Conservation (phyloP, 2,113 vertebrate genomes). For the Gadus chalcogrammus region DNA sequence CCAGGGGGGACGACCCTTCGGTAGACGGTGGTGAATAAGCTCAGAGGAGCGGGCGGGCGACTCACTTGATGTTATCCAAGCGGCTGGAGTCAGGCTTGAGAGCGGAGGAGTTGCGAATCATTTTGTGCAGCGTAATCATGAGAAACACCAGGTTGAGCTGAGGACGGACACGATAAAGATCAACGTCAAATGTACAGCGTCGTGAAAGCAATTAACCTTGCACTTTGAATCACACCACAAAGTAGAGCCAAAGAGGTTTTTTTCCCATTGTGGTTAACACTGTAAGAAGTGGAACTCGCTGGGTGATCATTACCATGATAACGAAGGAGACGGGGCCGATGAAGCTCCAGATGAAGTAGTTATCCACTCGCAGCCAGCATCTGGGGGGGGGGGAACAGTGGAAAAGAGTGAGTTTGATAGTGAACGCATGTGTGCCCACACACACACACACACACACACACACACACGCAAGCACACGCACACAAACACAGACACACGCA, state of each 20-base stretch:
- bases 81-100: constrained; percentile 91
- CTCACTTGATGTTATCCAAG: constrained; percentile 90
- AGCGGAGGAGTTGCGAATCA: constrained; percentile 85
- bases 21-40: too few species aligned
- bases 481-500: constrained; percentile 4
- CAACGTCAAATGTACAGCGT: constrained; percentile 9
- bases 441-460: constrained; percentile 7
- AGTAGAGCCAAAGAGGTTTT: not conserved
- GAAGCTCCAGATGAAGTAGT: constrained; percentile 96
- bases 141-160: constrained; percentile 91
- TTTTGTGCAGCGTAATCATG: constrained; percentile 91
- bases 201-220: not conserved
- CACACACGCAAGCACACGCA: constrained; percentile 13
- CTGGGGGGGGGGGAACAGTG: constrained; percentile 63
- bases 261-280: constrained; percentile 17
- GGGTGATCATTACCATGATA: constrained; percentile 81
- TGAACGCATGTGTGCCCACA: constrained; percentile 31
- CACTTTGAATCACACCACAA: constrained; percentile 5
- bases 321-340: constrained; percentile 90
- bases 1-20: too few species aligned
- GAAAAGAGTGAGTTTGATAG: constrained; percentile 28
- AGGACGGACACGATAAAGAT: constrained; percentile 14
- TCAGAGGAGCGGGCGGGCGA: not conserved
- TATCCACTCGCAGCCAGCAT: constrained; percentile 91
- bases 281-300: constrained; percentile 29